phyloP scores from a whole-genome alignment of 2,888 invertebrate genomes.

The Andricus curvator region DNA sequence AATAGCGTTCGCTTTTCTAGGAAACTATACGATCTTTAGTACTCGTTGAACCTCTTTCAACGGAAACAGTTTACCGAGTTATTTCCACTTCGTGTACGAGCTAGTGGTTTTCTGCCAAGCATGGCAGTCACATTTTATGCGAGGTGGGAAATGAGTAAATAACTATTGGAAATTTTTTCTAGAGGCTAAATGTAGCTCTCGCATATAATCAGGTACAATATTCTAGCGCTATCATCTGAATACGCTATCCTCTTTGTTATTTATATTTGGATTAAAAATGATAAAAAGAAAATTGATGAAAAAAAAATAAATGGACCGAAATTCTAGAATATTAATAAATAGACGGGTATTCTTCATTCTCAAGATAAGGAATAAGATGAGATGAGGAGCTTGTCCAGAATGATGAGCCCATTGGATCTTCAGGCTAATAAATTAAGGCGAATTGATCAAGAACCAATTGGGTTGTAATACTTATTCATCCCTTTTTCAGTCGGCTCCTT shows the following conservation, averaged over 20 bases:
- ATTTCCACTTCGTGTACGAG: conserved; percentile 43
- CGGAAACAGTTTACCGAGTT: conserved; percentile 45
- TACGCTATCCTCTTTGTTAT: neutral
- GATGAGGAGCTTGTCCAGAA: too few species aligned
- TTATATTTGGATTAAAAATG: neutral
- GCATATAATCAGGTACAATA: neutral
- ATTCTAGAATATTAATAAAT: neutral
- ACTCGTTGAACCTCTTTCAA: conserved; percentile 47
- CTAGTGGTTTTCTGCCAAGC: conserved; percentile 32
- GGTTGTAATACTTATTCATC: neutral
- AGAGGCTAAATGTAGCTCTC: neutral
- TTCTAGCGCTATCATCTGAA: neutral
- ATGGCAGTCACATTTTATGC: conserved; percentile 14
- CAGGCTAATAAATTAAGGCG: neutral
- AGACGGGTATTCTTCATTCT: neutral
- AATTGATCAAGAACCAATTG: neutral
- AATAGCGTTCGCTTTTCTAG: conserved; percentile 45
- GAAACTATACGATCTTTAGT: conserved; percentile 43
- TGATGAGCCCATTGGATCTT: too few species aligned
- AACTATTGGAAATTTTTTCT: neutral
- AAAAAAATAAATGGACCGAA: neutral
- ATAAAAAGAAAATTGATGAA: neutral
- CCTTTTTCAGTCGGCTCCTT: neutral
- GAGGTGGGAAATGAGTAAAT: conserved; percentile 34
- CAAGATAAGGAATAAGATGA: too few species aligned